Percentiles rank a stretch among this genome's conserved stretches.
Conservation (phyloP, 2,797 vertebrate genomes). For the Gallinago solitaria region DNA sequence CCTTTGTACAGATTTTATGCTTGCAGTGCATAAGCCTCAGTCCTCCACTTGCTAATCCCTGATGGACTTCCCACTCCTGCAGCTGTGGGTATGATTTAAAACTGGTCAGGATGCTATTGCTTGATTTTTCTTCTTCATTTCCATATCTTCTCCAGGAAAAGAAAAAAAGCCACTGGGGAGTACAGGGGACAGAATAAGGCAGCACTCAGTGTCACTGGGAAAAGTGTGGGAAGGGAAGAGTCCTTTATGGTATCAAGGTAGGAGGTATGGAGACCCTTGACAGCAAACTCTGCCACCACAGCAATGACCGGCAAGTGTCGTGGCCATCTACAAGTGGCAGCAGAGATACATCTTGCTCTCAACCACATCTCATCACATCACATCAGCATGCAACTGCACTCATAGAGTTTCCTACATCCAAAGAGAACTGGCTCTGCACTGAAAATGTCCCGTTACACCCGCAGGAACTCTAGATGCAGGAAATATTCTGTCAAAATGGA, state of each 20-base stretch:
- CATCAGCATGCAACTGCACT: background rate
- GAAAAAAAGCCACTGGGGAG: background rate
- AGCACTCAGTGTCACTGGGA: background rate
- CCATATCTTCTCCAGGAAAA: background rate
- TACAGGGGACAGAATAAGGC: background rate
- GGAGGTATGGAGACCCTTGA: background rate
- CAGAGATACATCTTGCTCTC: background rate
- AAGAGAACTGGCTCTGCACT: background rate
- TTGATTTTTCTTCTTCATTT: background rate
- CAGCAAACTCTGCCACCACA: background rate
- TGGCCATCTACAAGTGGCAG: background rate
- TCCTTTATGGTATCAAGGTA: background rate
- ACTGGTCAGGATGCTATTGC: background rate
- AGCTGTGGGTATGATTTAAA: background rate
- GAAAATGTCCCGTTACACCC: background rate
- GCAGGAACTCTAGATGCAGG: background rate
- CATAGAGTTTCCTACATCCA: background rate
- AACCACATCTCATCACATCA: fast-evolving
- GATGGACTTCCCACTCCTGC: background rate
- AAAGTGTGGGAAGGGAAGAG: background rate
- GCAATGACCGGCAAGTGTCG: background rate
- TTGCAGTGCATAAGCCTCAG: background rate
- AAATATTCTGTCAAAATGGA: background rate
- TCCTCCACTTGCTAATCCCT: fast-evolving
- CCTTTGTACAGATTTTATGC: background rate